Evolutionary conservation across 2,797 vertebrate genomes (phyloP), one percentile per base, ranked within the genome.

Genomic region (Coracias cyanogaster): DNA sequence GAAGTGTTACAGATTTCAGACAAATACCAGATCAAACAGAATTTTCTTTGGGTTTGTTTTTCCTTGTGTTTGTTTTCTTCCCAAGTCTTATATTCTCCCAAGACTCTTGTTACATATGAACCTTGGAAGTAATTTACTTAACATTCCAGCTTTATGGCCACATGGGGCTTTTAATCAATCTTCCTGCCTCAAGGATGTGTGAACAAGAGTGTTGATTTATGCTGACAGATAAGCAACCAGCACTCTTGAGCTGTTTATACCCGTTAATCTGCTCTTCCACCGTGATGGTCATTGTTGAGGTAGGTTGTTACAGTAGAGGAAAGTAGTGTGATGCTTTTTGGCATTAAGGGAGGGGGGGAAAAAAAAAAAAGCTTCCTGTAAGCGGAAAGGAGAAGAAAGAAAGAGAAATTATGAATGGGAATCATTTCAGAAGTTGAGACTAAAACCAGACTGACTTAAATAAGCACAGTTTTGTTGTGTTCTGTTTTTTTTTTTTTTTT

Each of bases 171-270:
- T 89, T 93, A 94, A 96, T 97, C 95, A 93, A 80, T 95, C 95
- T 92, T 72, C 66, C 90, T 78, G 51, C 26, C 86, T 92, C 70
- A 91, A 87, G 92, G 92, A 96, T 88, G 92, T 89, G 90, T 92
- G 94, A 96, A 96, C 6, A 13, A 90, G 82, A 93, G 94, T 93
- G 96, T 77, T 95, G 97, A 97, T 91, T 92, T 93, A 82, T 71
- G 57, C 86, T 78, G 86, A 76, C 89, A 96, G 94, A 95, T 94
- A 94, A 96, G 89, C 10, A 0, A 89, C 79, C 80, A 94, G 81
- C 65, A 64, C 92, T 91, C 92, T 91, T 45, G 39, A 86, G 88
- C 29, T 89, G 90, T 91, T 96, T 89, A 94, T 92, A 79, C 62
- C 91, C 33, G 3, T 78, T 95, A 95, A 93, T 90, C 89, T 94